Evolutionary conservation across 2,797 vertebrate genomes (phyloP).

Genomic region (Lepidocolaptes lacrymiger): DNA sequence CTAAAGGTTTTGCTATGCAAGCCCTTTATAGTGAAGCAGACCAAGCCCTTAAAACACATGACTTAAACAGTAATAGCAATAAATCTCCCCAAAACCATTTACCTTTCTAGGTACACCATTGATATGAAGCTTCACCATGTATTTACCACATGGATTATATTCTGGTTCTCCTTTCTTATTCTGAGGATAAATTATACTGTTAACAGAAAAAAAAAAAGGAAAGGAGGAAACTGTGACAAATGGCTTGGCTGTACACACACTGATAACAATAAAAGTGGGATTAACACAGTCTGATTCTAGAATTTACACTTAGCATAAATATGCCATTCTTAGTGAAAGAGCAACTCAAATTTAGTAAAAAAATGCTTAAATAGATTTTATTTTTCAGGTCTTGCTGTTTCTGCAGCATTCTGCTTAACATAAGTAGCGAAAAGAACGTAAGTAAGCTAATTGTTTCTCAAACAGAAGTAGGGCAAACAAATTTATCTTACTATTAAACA

Average conservation of each 20-base stretch:
- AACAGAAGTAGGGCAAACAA: background rate
- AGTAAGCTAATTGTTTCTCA: background rate
- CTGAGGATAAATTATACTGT: slow-evolving; percentile 96
- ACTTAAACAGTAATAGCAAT: background rate
- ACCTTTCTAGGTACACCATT: slow-evolving; percentile 99
- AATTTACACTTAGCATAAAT: background rate
- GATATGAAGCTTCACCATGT: slow-evolving; percentile 98
- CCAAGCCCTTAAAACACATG: background rate
- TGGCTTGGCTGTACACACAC: background rate
- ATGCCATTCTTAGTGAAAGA: background rate
- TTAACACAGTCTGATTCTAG: background rate
- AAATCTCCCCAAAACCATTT: background rate
- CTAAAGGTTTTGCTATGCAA: background rate
- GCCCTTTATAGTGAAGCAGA: background rate
- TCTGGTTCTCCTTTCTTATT: slow-evolving; percentile 95
- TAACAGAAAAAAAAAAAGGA: background rate
- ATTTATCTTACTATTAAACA: background rate
- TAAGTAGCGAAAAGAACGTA: background rate
- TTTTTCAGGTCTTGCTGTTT: background rate
- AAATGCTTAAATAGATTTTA: background rate
- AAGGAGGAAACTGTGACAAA: background rate
- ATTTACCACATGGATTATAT: slow-evolving; percentile 98
- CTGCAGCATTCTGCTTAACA: background rate
- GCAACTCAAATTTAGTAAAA: background rate
- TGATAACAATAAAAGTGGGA: background rate